Evolutionary conservation across 2,888 invertebrate genomes (phyloP).

Genomic region (Epicampocera succincta): DNA sequence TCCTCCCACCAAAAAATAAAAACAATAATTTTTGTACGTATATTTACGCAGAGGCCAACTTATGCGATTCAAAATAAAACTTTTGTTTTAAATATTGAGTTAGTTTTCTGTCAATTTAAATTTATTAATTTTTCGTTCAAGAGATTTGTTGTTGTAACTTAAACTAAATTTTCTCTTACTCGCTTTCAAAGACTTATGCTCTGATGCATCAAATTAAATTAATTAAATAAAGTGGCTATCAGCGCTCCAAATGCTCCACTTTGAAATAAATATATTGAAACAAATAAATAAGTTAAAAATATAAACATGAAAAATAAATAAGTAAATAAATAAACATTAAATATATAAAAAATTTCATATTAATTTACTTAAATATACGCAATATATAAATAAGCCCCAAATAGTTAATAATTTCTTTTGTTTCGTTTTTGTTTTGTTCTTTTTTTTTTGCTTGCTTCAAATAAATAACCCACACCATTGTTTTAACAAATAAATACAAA

Average conservation of each 20-base stretch:
- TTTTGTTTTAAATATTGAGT: too few species aligned
- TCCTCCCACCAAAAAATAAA: too few species aligned
- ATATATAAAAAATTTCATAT: constrained; percentile 19
- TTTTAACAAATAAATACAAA: constrained; percentile 14
- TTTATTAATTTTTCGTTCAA: too few species aligned
- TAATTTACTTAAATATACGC: too few species aligned
- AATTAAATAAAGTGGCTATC: constrained; percentile 45
- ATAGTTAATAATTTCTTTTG: constrained; percentile 1
- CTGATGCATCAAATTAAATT: constrained; percentile 5
- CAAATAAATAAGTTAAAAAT: constrained; percentile 35
- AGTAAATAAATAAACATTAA: constrained; percentile 50
- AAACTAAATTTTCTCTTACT: too few species aligned
- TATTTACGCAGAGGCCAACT: too few species aligned
- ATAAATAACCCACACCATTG: constrained; percentile 63
- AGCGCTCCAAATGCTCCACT: constrained; percentile 58
- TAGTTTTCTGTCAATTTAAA: too few species aligned
- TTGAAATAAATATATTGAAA: constrained; percentile 65
- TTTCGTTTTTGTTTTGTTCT: constrained; percentile 7
- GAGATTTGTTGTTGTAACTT: too few species aligned
- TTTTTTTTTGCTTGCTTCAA: constrained; percentile 27
- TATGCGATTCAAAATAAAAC: too few species aligned
- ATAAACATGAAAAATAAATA: constrained; percentile 45
- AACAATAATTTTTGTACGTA: too few species aligned
- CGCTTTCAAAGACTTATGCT: too few species aligned
- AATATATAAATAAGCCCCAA: constrained; percentile 36